Percentiles rank a stretch among this genome's conserved stretches.
Evolutionary conservation across 2,888 invertebrate genomes (phyloP).

Genomic region (Graphium colonna): DNA sequence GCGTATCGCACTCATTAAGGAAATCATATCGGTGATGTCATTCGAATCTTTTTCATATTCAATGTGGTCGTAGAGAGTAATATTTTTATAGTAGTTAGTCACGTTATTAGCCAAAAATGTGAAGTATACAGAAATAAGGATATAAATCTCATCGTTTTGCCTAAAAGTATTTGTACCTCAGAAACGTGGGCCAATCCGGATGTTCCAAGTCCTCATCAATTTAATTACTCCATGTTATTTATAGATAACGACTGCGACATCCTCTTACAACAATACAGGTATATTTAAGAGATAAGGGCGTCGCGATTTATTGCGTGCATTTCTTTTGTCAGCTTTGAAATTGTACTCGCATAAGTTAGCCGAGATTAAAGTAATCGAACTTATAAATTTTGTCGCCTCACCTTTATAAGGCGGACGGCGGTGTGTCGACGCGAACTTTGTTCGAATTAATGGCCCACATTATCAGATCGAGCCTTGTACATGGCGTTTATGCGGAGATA

Average conservation of each 20-base stretch:
- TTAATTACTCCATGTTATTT: conserved; percentile 73
- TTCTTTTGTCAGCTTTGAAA: conserved; percentile 81
- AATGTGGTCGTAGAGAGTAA: too few relatives aligned
- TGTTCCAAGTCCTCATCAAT: conserved; percentile 72
- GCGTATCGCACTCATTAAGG: conserved; percentile 74
- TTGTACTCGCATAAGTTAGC: conserved; percentile 80
- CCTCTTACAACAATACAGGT: conserved; percentile 69
- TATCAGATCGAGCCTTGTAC: conserved; percentile 77
- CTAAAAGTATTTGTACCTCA: too few relatives aligned
- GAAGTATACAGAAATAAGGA: too few relatives aligned
- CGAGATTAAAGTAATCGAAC: conserved; percentile 81
- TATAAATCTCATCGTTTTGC: too few relatives aligned
- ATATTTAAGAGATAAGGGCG: conserved; percentile 70
- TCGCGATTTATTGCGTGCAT: conserved; percentile 76
- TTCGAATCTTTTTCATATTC: too few relatives aligned
- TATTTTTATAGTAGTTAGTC: too few relatives aligned
- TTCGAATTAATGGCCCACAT: conserved; percentile 78
- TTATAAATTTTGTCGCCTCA: conserved; percentile 81
- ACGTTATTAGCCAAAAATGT: too few relatives aligned
- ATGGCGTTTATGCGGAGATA: conserved; percentile 79
- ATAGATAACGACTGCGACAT: conserved; percentile 63
- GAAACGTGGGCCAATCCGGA: conserved; percentile 41
- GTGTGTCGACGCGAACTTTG: conserved; percentile 78
- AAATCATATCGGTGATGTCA: conserved; percentile 46
- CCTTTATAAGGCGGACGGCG: conserved; percentile 74